Conservation (phyloP, 2,797 vertebrate species). For the Takifugu rubripes region DNA sequence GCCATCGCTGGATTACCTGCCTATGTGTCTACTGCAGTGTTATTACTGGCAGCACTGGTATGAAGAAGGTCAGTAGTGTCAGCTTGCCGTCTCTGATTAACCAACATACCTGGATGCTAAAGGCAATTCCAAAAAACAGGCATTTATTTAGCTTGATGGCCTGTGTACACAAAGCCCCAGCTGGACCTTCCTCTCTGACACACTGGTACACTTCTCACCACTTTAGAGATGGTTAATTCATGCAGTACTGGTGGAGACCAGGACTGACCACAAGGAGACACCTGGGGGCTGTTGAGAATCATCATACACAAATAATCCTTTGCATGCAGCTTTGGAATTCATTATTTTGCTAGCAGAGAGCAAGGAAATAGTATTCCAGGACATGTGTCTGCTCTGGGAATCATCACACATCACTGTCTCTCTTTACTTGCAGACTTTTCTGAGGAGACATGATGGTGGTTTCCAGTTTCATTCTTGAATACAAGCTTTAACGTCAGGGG, state of each 20-base stretch:
- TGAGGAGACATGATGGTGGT: too few species aligned
- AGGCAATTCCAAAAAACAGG: conserved; percentile 23
- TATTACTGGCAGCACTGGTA: conserved; percentile 1
- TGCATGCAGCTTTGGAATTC: too few species aligned
- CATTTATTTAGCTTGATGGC: conserved; percentile 7
- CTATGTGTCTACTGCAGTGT: neutral
- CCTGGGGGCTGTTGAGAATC: neutral
- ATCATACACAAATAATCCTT: neutral
- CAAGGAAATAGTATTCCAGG: too few species aligned
- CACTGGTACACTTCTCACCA: neutral
- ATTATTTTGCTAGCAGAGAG: too few species aligned
- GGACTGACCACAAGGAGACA: too few species aligned
- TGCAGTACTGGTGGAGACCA: too few species aligned
- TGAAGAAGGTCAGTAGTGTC: neutral
- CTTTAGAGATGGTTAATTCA: neutral
- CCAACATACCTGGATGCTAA: conserved; percentile 6
- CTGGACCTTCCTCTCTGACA: conserved; percentile 5
- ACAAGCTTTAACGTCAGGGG: too few species aligned
- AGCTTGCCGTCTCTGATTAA: neutral
- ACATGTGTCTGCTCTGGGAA: too few species aligned
- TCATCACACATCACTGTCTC: too few species aligned
- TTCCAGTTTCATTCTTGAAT: too few species aligned
- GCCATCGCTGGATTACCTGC: too few species aligned
- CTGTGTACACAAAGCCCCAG: conserved; percentile 6
- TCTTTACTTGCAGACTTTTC: too few species aligned